These are phyloP conservation scores for Chelon auratus DNA, from an alignment of 2,797 vertebrate genomes.

Conservation along the genomic window DNA sequence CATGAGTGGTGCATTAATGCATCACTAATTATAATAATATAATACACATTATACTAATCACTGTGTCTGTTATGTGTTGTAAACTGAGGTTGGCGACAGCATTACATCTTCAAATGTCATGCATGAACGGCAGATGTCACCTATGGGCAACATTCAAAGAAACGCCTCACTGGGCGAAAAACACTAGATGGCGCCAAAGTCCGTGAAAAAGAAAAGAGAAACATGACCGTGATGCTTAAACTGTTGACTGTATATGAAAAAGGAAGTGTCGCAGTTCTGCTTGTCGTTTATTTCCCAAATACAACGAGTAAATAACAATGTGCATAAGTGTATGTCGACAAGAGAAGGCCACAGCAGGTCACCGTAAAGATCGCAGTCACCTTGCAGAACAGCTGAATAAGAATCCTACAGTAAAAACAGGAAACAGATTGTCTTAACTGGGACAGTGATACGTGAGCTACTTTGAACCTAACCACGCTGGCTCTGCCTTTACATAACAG, in stretches of 20 bases:
- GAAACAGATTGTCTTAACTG: conserved; percentile 20
- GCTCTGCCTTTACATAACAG: conserved; percentile 6
- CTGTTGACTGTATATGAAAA: background rate
- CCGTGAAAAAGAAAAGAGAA: background rate
- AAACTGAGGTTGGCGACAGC: no score
- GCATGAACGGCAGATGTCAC: conserved; percentile 26
- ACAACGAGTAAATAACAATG: background rate
- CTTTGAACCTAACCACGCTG: background rate
- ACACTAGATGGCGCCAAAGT: conserved; percentile 27
- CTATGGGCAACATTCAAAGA: background rate
- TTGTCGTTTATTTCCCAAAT: no score
- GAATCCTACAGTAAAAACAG: conserved; percentile 26
- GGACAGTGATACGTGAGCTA: conserved; percentile 1
- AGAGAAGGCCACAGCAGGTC: background rate
- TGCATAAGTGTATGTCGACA: background rate
- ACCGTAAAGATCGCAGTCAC: background rate
- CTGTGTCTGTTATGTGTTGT: no score
- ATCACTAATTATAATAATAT: no score
- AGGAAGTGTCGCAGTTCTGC: conserved; percentile 2
- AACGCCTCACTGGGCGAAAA: background rate
- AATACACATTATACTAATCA: no score
- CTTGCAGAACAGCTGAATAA: background rate
- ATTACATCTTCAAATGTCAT: background rate
- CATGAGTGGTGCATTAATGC: no score
- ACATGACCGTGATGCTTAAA: accelerated